A percentile compares a stretch with the other conserved stretches of the same genome.
Conservation (phyloP, 2,113 vertebrate species). For the Haplochromis vanheusdeni region DNA sequence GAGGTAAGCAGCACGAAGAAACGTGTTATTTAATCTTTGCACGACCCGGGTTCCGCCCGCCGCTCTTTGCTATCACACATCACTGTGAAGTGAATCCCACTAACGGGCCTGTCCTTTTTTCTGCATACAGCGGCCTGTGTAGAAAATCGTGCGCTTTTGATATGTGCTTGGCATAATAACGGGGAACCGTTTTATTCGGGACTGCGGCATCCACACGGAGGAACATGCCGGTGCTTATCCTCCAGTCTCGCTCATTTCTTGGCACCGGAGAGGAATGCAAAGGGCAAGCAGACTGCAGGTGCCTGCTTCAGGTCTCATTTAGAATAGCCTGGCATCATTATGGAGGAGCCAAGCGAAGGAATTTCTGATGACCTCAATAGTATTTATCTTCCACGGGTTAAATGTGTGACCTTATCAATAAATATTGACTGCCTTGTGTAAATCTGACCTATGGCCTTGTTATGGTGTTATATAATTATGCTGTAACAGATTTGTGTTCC, state of each 20-base stretch:
- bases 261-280: background rate
- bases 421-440: background rate
- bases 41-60: background rate
- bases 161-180: constrained; percentile 45
- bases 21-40: background rate
- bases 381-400: background rate
- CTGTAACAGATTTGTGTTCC: background rate
- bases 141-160: background rate
- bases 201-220: constrained; percentile 51
- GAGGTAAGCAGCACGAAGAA: constrained; percentile 60
- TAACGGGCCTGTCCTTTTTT: background rate
- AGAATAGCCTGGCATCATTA: background rate
- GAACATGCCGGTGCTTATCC: background rate
- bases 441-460: background rate
- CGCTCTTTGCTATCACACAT: background rate
- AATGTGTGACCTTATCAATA: background rate
- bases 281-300: constrained; percentile 21
- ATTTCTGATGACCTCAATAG: background rate
- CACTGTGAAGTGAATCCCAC: background rate
- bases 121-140: background rate
- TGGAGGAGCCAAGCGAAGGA: background rate
- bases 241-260: background rate
- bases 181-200: background rate
- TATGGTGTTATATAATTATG: constrained; percentile 20
- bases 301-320: background rate